Evolutionary conservation across 2,888 invertebrate genomes (phyloP), one percentile per base, ranked within the genome.

Genomic region (Tuberolachnus salignus): DNA sequence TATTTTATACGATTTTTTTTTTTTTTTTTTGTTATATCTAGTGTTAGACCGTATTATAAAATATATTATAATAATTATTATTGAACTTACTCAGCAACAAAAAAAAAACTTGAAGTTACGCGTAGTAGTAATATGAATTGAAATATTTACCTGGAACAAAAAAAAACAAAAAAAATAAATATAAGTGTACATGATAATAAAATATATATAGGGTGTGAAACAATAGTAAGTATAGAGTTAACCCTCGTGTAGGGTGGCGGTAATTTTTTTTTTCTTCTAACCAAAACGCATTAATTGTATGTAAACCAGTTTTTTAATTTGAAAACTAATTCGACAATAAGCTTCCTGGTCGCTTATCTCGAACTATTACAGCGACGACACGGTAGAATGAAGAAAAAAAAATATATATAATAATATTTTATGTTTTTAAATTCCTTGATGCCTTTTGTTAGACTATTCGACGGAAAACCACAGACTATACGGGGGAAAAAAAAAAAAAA

Each of bases 131-230:
- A 16, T 44, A 46, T 19, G 46, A 51, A 66, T 57, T 57, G 75
- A 57, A 66, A 75, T 75, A 75, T 66, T 75, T 75, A 75, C 75
- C 75, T 75, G 66, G 66, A 75, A 75, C 75, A 75, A 75, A 75
- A 64, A 64, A 57, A 71, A 23, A 19, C 53, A 57, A 71, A 23
- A 19, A 67, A 55, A 49, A 67, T 19, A 23, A 64, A 23, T 11
- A 57, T 66, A 66, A 51, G 55, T 44, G 34, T 14, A 34, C 46
- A 34, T 23, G 14, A 26, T 63, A 34, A 53, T 55, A 44, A 44
- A 11, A 26, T 63, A 44, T 74, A 26, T 63, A 44, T 74, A 74
- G 63, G 73, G 63, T 53, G 23, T 64, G 53, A 73, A 63, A 73
- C 73, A 73, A 73, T 73, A 53, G 51, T 19, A 61, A 34, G 34